Evolutionary conservation across 2,797 vertebrate species (phyloP).

Genomic region (Lagocephalus sceleratus): DNA sequence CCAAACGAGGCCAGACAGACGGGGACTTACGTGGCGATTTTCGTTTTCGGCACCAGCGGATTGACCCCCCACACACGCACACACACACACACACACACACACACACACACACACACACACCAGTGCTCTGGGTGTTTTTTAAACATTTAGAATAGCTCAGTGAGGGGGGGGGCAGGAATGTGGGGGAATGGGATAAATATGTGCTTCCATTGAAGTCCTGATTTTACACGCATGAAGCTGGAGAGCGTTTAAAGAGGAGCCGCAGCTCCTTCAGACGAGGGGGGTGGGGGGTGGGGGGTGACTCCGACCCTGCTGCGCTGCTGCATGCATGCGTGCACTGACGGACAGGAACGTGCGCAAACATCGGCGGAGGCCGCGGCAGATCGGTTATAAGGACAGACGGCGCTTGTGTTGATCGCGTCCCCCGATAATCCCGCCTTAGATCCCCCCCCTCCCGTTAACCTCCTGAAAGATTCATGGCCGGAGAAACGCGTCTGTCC

Average conservation of each 20-base stretch:
- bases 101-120: constrained; percentile 3
- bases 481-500: constrained; percentile 49
- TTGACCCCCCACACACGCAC: neutral
- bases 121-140: constrained; percentile 9
- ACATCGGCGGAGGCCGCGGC: no score
- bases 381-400: no score
- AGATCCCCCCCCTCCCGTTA: constrained; percentile 12
- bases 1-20: constrained; percentile 32
- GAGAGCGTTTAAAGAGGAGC: neutral
- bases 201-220: no score
- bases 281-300: no score
- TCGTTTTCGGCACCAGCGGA: constrained; percentile 22
- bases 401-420: no score
- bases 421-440: no score
- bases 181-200: constrained; percentile 56
- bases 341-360: no score
- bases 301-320: no score
- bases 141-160: constrained; percentile 17
- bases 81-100: no score
- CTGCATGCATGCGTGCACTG: no score
- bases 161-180: constrained; percentile 39
- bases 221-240: neutral
- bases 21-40: constrained; percentile 33
- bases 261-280: constrained; percentile 1
- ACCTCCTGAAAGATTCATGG: constrained; percentile 61